Base-by-base conservation (phyloP, 2,797 vertebrate species). In the Alauda arvensis region DNA sequence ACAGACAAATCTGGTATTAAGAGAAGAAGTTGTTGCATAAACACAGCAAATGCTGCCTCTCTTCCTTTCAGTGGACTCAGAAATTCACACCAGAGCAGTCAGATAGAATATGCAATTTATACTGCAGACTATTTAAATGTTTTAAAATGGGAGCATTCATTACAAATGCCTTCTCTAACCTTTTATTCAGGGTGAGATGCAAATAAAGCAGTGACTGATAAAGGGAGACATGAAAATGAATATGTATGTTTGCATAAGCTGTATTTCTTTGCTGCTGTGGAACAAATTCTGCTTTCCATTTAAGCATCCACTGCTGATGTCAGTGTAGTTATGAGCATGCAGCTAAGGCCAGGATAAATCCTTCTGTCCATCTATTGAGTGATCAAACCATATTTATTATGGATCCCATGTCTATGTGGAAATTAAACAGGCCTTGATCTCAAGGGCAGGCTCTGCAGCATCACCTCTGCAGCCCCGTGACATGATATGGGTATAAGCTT, bases 1-100 rank as follows among this genome's bases (percentile, higher is more conserved):
- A 63, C n/a, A 78, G 83, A 83, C 62, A 92, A 78, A 85, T 90
- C 60, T 76, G 80, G 34, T 83, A 67, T 83, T 90, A 92, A 88
- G 70, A 52, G 62, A 78, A 76, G 70, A 90, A 87, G 39, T 23
- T 66, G 55, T 71, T 88, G 40, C 69, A 80, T 76, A 80, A 94
- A 69, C 53, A 66, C 3, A 4, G 52, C 40, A 83, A 90, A 72
- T 51, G 24, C 52, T 85, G 45, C 60, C 19, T 91, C n/a, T 89
- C n/a, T 72, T 85, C 55, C 33, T 82, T 90, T 85, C 70, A 53
- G 18, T 34, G 59, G 77, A 61, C 56, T 83, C 39, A 81, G 85
- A 72, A 87, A 89, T 81, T 92, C 83, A 89, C 60, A 89, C 48
- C 59, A 80, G 69, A 70, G 60, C 52, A 83, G 69, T 43, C 74